Evolutionary conservation across 2,797 vertebrate genomes (phyloP), one percentile per base, ranked within the genome.

Genomic region (Triplophysa yarkandensis): DNA sequence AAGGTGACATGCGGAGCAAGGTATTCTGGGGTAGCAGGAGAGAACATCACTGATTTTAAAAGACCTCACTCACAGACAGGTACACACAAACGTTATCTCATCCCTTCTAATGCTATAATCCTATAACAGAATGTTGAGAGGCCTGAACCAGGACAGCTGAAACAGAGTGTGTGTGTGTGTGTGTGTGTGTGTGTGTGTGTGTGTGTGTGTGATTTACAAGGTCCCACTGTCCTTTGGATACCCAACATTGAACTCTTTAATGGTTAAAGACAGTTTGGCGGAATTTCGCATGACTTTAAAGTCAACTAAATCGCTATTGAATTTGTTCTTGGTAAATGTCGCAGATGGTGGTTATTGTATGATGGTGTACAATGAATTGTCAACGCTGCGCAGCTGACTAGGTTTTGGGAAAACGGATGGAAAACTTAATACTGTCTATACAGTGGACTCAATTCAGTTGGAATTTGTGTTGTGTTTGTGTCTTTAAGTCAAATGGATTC

Each of bases 371-470:
- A 67, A 63, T 68, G 66, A 32, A 77, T 63, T 30, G 58, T 68
- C 43, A 63, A 58, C 62, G 43, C 27, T 46, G 43, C 60, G 60
- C 41, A 48, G 67, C 19, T 73, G 50, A 65, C 69, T 9, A 58
- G 36, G 41, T 21, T 70, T 76, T 30, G n/a, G 48, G 27, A 52
- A 77, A 69, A 79, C 55, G 69, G 70, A 79, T 43, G 57, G 50
- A 71, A 60, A 71, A 61, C 61, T 54, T 62, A 14, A 52, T 63
- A 68, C 73, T 44, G 52, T 46, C 61, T 72, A 71, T 81, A 73
- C 68, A 79, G 65, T 14, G 69, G 64, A 69, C 46, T 76, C n/a
- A 73, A 72, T 75, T 70, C 28, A 77, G 58, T 30, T 43, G 68
- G 63, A 41, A 80, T 76, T 36, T 68, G 69, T n/a, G 43, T 28